Evolutionary conservation across 2,797 vertebrate genomes (phyloP).

Genomic region (Galago senegalensis): DNA sequence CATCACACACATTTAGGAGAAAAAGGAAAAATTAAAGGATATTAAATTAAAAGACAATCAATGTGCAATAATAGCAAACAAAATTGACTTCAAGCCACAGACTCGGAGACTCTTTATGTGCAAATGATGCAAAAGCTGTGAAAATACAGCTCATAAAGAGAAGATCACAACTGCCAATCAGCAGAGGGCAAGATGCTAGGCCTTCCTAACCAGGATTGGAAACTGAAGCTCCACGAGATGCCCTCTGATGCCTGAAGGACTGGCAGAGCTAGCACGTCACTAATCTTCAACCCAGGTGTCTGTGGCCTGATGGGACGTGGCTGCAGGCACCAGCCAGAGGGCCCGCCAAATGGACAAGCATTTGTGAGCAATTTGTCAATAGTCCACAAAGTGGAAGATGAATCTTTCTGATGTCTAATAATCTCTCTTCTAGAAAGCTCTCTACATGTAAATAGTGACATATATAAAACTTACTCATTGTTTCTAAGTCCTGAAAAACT

Average conservation of each 20-base stretch:
- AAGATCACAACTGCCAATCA: background rate
- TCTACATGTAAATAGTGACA: background rate
- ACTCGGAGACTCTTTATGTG: background rate
- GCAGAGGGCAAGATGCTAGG: background rate
- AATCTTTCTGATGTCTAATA: background rate
- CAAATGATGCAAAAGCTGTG: background rate
- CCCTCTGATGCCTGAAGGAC: accelerated
- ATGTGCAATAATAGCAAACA: background rate
- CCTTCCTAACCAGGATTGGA: accelerated
- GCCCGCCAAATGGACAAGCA: accelerated
- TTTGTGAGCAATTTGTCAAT: background rate
- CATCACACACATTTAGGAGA: background rate
- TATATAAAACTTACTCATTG: background rate
- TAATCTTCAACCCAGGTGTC: accelerated
- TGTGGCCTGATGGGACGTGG: accelerated
- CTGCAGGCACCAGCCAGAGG: background rate
- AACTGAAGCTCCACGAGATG: background rate
- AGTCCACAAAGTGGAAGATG: background rate
- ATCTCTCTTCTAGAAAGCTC: background rate
- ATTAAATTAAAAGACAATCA: background rate
- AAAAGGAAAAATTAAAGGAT: background rate
- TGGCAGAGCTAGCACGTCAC: background rate
- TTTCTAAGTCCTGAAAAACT: background rate
- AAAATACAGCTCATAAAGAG: background rate
- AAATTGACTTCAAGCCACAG: background rate